phyloP scores from a whole-genome alignment of 2,888 invertebrate species.

The Xestia c-nigrum region DNA sequence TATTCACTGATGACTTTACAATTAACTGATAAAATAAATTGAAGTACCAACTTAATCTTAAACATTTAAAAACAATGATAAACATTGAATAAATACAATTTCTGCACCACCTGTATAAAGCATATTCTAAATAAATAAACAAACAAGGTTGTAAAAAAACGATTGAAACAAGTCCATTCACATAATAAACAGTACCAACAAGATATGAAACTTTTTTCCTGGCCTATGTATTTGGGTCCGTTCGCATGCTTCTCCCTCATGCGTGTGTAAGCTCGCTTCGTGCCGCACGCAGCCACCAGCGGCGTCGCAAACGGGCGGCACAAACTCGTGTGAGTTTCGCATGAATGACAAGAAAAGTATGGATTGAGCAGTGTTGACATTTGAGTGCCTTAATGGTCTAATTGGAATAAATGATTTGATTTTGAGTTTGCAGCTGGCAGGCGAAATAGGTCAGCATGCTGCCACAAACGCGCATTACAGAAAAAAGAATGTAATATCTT shows the following conservation, averaged over 20 bases:
- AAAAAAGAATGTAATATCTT: not conserved
- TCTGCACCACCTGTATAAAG: not conserved
- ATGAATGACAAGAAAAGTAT: not conserved
- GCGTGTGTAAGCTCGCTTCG: too few relatives aligned
- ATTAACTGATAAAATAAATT: conserved; percentile 23
- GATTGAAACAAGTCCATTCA: not conserved
- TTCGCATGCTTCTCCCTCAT: not conserved
- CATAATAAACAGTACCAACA: not conserved
- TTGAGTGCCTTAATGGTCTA: too few relatives aligned
- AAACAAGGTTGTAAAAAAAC: conserved; percentile 19
- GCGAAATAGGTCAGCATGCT: not conserved
- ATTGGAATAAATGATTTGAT: too few relatives aligned
- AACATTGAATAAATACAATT: conserved; percentile 21
- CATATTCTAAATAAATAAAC: conserved; percentile 33
- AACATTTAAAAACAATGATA: not conserved
- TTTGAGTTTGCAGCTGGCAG: not conserved
- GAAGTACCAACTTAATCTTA: conserved; percentile 32
- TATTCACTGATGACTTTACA: conserved; percentile 45
- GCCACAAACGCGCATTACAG: not conserved
- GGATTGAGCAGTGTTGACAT: not conserved
- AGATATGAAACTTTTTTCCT: not conserved
- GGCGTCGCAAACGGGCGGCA: not conserved
- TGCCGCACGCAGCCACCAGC: not conserved
- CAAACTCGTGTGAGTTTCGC: not conserved
- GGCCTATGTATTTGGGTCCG: not conserved